Percentiles rank a stretch among this genome's conserved stretches.
These are phyloP conservation scores for Colius striatus DNA, from an alignment of 2,113 vertebrate species.

Conservation along the genomic window DNA sequence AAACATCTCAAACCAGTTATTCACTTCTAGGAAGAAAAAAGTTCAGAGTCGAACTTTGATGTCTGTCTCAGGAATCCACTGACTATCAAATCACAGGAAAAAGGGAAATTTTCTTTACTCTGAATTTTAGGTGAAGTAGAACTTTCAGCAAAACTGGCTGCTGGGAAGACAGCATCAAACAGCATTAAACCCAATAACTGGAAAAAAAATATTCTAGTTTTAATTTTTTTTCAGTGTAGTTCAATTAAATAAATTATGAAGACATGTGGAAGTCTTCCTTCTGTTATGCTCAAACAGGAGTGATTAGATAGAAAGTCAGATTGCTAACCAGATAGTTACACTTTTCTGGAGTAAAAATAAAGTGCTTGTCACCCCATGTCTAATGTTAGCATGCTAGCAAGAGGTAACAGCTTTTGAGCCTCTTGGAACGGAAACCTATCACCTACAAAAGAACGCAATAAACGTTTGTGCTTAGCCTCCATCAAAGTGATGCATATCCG, in stretches of 20 bases:
- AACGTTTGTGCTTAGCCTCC: background rate
- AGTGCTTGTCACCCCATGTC: background rate
- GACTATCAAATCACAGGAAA: background rate
- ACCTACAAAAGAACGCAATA: background rate
- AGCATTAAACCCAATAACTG: background rate
- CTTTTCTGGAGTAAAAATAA: background rate
- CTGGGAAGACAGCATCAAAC: background rate
- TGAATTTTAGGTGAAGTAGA: background rate
- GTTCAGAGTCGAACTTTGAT: background rate
- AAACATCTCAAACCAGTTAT: background rate
- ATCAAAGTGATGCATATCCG: background rate
- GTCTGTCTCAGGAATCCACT: background rate
- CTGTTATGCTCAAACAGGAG: background rate
- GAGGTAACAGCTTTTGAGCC: background rate
- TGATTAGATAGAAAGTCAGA: background rate
- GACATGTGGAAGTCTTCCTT: background rate
- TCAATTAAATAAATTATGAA: background rate
- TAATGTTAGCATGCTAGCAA: background rate
- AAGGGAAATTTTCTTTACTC: background rate
- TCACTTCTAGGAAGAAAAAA: background rate
- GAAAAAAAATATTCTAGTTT: background rate
- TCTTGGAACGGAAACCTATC: background rate
- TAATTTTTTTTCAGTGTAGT: background rate
- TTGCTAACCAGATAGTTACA: background rate
- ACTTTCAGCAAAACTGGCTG: background rate